Percentiles rank a stretch among this genome's conserved stretches.
These are phyloP conservation scores for Gavia stellata DNA, from an alignment of 2,113 vertebrate genomes.

Conservation along the genomic window DNA sequence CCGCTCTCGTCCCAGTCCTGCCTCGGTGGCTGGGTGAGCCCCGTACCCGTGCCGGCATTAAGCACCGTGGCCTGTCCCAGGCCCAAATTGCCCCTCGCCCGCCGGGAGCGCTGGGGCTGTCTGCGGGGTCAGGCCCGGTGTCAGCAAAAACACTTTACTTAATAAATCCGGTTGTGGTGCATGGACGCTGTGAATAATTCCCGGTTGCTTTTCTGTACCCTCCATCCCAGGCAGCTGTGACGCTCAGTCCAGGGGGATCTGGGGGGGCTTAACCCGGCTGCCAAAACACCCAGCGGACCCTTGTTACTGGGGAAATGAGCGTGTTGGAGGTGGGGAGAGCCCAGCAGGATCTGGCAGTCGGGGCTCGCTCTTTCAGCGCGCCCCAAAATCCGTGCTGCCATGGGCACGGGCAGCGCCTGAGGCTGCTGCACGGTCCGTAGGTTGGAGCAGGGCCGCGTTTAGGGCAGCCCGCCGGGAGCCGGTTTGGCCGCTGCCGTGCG, in stretches of 20 bases:
- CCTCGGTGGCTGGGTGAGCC: neutral
- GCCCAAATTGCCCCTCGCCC: accelerated
- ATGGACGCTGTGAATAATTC: neutral
- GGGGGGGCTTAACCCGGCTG: neutral
- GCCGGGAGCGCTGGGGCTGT: accelerated
- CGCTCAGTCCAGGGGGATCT: neutral
- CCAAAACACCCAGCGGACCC: neutral
- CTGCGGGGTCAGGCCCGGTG: neutral
- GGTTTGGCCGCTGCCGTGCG: neutral
- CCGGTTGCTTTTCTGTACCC: neutral
- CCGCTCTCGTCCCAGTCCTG: neutral
- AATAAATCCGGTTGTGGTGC: neutral
- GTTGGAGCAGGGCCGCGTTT: accelerated
- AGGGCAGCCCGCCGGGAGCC: neutral
- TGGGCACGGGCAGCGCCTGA: accelerated
- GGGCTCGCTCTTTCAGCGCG: neutral
- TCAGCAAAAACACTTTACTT: neutral
- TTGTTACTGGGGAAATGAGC: neutral
- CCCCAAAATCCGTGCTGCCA: neutral
- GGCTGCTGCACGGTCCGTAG: accelerated
- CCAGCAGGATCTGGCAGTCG: neutral
- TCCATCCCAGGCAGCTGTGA: neutral
- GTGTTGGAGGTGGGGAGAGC: neutral
- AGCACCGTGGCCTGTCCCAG: too few relatives aligned
- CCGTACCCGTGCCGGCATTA: neutral